Conservation (phyloP, 2,797 vertebrate genomes). For the Propithecus perrieri region DNA sequence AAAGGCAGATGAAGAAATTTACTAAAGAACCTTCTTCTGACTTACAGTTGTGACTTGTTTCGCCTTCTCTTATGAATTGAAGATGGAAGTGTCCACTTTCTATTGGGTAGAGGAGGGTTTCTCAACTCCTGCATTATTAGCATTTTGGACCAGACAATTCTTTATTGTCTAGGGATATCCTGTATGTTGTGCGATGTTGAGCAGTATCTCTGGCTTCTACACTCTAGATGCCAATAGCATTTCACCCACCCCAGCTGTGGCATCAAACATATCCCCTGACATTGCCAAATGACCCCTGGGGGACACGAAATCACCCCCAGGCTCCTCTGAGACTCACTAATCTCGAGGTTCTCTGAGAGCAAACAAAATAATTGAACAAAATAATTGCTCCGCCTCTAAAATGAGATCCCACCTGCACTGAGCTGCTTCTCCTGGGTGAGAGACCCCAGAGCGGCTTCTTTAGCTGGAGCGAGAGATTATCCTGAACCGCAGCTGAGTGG, state of each 20-base stretch:
- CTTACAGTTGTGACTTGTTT: not conserved
- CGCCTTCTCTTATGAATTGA: not conserved
- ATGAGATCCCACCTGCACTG: not conserved
- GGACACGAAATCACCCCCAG: not conserved
- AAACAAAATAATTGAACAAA: conserved; percentile 47
- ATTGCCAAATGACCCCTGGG: not conserved
- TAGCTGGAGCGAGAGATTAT: not conserved
- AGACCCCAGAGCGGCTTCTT: not conserved
- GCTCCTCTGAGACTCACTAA: not conserved
- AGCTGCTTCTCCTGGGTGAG: not conserved
- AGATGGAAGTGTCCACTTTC: not conserved
- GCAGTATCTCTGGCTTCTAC: not conserved
- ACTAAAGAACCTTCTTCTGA: not conserved
- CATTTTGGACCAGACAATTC: not conserved
- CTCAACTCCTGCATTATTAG: not conserved
- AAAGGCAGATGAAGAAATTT: not conserved
- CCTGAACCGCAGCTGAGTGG: not conserved
- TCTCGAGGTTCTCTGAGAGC: not conserved
- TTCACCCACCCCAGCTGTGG: not conserved
- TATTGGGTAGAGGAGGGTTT: not conserved
- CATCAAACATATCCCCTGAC: not conserved
- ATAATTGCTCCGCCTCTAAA: not conserved
- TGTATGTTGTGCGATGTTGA: not conserved
- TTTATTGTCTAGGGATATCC: not conserved
- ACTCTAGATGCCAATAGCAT: not conserved